Evolutionary conservation across 2,113 vertebrate species (phyloP).

Genomic region (Takifugu flavidus): DNA sequence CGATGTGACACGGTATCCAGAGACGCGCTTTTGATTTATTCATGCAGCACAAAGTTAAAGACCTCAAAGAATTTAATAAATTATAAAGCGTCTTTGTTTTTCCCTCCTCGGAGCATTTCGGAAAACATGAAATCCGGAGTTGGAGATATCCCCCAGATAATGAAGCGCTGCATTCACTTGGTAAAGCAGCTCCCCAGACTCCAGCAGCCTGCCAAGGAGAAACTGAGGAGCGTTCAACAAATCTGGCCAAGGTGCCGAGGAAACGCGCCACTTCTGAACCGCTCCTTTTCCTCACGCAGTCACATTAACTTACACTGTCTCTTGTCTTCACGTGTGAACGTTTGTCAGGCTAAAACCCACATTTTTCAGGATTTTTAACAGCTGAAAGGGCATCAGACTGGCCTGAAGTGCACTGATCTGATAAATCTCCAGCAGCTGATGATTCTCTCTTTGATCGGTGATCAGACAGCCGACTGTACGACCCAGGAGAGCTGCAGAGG

Average conservation of each 20-base stretch:
- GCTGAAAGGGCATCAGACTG: conserved; percentile 29
- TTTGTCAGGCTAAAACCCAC: conserved; percentile 4
- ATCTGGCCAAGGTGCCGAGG: conserved; percentile 53
- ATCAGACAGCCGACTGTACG: conserved; percentile 24
- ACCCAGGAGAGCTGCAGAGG: conserved; percentile 28
- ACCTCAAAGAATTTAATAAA: conserved; percentile 69
- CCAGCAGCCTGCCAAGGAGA: conserved; percentile 47
- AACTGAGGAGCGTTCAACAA: conserved; percentile 46
- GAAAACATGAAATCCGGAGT: conserved; percentile 55
- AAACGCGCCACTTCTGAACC: conserved; percentile 37
- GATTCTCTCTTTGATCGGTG: conserved; percentile 29
- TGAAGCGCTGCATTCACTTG: conserved; percentile 57
- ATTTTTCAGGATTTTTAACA: conserved; percentile 6
- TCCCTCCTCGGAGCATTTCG: conserved; percentile 44
- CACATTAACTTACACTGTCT: conserved; percentile 12
- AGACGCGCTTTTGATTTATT: conserved; percentile 66
- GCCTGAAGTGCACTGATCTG: conserved; percentile 7
- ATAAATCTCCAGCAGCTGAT: conserved; percentile 31
- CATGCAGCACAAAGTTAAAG: conserved; percentile 61
- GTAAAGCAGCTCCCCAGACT: conserved; percentile 45
- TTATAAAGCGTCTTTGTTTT: conserved; percentile 64
- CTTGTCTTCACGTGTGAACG: conserved; percentile 13
- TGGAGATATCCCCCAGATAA: conserved; percentile 62
- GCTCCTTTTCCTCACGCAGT: conserved; percentile 25
- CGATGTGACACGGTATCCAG: conserved; percentile 60